Conservation (phyloP, 2,888 invertebrate species). For the Metallyticus violacea region DNA sequence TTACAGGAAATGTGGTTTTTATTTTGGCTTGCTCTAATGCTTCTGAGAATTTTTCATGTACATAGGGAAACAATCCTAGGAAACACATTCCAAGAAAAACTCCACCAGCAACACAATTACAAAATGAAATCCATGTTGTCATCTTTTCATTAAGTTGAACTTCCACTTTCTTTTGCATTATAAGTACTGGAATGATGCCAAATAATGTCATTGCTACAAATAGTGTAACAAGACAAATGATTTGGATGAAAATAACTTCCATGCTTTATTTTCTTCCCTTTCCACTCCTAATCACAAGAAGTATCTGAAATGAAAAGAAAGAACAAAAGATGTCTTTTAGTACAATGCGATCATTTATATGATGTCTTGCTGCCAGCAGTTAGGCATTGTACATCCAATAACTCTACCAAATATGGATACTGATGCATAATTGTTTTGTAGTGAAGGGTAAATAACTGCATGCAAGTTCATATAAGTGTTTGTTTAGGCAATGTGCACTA, state of each 20-base stretch:
- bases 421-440: no score
- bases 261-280: conserved; percentile 2
- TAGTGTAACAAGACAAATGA: conserved; percentile 23
- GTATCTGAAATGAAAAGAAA: neutral
- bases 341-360: no score
- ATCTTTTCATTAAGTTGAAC: conserved; percentile 24
- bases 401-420: no score
- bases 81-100: conserved; percentile 46
- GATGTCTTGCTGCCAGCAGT: no score
- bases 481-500: no score
- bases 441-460: no score
- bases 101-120: conserved; percentile 45
- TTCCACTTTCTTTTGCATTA: conserved; percentile 28
- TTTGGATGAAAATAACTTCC: conserved; percentile 28
- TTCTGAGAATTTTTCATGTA: conserved; percentile 39
- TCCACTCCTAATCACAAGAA: neutral
- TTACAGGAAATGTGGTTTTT: conserved; percentile 38
- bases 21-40: conserved; percentile 36
- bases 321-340: no score
- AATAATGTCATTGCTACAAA: conserved; percentile 30
- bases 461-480: no score
- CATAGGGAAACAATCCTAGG: conserved; percentile 44
- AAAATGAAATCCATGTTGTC: conserved; percentile 28
- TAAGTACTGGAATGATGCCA: conserved; percentile 30
- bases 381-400: no score